Base-by-base conservation (phyloP, 2,797 vertebrate genomes). In the Clarias fuscus region DNA sequence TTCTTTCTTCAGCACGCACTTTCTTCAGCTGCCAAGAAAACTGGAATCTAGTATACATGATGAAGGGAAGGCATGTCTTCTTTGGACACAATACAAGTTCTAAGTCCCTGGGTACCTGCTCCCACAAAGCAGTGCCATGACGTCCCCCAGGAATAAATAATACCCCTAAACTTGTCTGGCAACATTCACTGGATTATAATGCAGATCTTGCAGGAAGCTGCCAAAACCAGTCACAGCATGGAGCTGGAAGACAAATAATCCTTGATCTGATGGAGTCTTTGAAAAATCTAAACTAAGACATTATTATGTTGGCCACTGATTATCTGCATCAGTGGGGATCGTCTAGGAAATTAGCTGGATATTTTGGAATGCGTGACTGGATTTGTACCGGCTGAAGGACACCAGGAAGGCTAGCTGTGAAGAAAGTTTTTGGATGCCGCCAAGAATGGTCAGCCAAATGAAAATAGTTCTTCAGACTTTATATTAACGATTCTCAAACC, bases 61-160 rank as follows among this genome's bases (percentile, higher is more conserved):
- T 96, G 94, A 96, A 95, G 95, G 94, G 90, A 94, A 94, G 92
- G 91, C 92, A 93, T 94, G 88, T 59, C 91, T 91, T 91, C 91
- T 93, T 92, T 94, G 93, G 93, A 87, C 92, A 91, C 93, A 91
- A 93, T 92, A 92, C 91, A 93, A 92, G 88, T 92, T 93, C 93
- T 95, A 95, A 92, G 92, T 91, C 94, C 93, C 93, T 92, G 90
- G 93, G 93, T 92, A 92, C 93, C 91, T 91, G 78, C 90, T 94
- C 91, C 94, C 59, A 93, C 92, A 93, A 95, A 95, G 94, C 94
- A 89, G 93, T 88, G 90, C 93, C 92, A 93, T 94, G 93, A 93
- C 91, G 93, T 90, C 92, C 93, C 94, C 92, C 92, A 94, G 93
- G 93, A 95, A 95, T 93, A 95, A 95, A 95, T 92, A 94, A 94